These are phyloP conservation scores for Lagodon rhomboides DNA, from an alignment of 2,797 vertebrate species.

Conservation along the genomic window DNA sequence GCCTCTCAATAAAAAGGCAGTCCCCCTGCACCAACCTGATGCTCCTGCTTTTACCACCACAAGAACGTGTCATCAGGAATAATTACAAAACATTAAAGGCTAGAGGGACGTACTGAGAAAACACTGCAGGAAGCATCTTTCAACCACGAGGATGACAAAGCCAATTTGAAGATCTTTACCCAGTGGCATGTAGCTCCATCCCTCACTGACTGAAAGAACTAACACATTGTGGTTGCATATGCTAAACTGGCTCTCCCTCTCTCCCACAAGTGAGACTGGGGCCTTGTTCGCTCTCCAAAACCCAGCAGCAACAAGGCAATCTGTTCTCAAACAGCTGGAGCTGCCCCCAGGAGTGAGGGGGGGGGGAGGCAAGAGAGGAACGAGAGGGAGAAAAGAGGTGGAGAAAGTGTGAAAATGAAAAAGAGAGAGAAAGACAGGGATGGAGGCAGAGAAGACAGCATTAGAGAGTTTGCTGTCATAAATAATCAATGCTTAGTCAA, in stretches of 20 bases:
- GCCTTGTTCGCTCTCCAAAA: conserved; percentile 67
- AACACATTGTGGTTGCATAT: conserved; percentile 54
- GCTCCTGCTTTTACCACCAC: conserved; percentile 41
- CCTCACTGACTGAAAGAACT: conserved; percentile 45
- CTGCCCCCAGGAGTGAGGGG: conserved; percentile 51
- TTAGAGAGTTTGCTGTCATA: conserved; percentile 67
- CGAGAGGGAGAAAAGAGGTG: conserved; percentile 17
- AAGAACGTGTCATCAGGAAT: conserved; percentile 59
- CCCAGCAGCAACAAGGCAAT: conserved; percentile 68
- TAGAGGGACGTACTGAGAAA: conserved; percentile 38
- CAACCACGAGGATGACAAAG: conserved; percentile 50
- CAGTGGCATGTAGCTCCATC: conserved; percentile 46
- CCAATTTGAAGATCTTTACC: conserved; percentile 52
- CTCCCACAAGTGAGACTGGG: conserved; percentile 69
- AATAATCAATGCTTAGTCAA: conserved; percentile 77
- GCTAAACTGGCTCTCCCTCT: conserved; percentile 57
- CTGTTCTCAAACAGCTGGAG: conserved; percentile 75
- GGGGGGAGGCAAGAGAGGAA: background rate
- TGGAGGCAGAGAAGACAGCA: conserved; percentile 36
- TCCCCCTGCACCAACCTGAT: conserved; percentile 39
- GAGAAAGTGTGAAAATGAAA: conserved; percentile 52
- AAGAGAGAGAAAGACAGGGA: conserved; percentile 35
- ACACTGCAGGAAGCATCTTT: conserved; percentile 30
- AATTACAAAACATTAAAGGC: conserved; percentile 54
- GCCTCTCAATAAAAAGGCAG: conserved; percentile 21